These are phyloP conservation scores for Propithecus coquereli DNA, from an alignment of 2,113 vertebrate genomes.

Conservation along the genomic window DNA sequence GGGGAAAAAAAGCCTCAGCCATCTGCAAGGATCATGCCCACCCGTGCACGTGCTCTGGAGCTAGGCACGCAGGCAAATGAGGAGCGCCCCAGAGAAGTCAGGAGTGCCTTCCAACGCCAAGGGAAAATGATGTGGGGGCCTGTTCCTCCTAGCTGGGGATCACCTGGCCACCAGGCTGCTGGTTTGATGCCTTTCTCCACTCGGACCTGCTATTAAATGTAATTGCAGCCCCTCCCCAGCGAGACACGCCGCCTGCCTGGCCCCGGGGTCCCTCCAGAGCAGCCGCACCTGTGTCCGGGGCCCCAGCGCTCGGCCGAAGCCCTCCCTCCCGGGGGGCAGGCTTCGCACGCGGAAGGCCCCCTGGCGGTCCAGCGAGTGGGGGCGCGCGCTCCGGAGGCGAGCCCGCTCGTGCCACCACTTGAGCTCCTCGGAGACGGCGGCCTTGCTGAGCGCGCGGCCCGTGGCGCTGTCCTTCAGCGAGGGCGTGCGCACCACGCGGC, in stretches of 20 bases:
- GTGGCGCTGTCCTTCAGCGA: slow-evolving; percentile 86
- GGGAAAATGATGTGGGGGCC: neutral
- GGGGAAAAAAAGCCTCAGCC: neutral
- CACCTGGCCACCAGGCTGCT: neutral
- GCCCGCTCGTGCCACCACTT: slow-evolving; percentile 90
- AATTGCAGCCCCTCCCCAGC: accelerated
- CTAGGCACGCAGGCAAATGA: neutral
- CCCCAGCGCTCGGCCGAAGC: slow-evolving; percentile 36
- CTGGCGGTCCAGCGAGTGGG: slow-evolving; percentile 82
- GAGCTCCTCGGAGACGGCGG: slow-evolving; percentile 88
- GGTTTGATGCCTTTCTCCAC: neutral
- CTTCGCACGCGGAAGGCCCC: slow-evolving; percentile 81
- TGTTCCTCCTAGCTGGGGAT: neutral
- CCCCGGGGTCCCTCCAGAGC: too few species aligned
- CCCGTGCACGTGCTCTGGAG: neutral
- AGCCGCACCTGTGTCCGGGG: slow-evolving; percentile 62
- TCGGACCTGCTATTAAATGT: neutral
- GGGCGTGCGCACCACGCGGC: slow-evolving; percentile 83
- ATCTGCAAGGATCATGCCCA: neutral
- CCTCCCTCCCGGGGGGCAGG: slow-evolving; percentile 72
- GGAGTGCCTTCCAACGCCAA: neutral
- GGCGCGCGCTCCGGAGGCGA: slow-evolving; percentile 76
- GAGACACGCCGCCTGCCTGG: too few species aligned
- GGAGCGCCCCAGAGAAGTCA: neutral
- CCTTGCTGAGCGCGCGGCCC: slow-evolving; percentile 80